A percentile compares a stretch with the other conserved stretches of the same genome.
Conservation (phyloP, 2,888 invertebrate species). For the Blastobasis lacticolella region DNA sequence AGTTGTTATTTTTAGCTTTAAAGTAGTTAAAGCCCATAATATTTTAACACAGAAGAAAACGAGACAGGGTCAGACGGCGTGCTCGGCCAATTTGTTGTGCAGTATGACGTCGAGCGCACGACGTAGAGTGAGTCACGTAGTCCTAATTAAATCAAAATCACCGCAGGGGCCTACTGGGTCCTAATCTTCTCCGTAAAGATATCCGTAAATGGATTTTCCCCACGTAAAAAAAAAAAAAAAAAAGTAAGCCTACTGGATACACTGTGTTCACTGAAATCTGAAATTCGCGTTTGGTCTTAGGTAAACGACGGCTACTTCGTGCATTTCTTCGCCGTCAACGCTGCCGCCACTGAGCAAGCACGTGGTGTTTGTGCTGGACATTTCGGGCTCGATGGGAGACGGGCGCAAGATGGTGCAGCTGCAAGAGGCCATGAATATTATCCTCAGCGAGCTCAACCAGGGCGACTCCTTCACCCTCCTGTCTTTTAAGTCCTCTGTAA, state of each 20-base stretch:
- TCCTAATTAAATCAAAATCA: too few species aligned
- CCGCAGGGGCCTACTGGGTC: too few species aligned
- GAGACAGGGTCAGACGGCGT: too few species aligned
- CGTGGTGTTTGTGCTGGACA: slow-evolving; percentile 83
- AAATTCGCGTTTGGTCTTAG: too few species aligned
- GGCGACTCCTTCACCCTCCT: slow-evolving; percentile 81
- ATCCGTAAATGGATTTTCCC: too few species aligned
- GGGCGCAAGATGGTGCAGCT: slow-evolving; percentile 79
- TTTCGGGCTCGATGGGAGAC: slow-evolving; percentile 81
- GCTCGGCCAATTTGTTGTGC: slow-evolving; percentile 78
- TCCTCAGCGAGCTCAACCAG: slow-evolving; percentile 75
- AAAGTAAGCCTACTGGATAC: too few species aligned
- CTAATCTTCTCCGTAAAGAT: too few species aligned
- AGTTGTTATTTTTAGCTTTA: slow-evolving; percentile 1
- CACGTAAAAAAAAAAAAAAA: too few species aligned
- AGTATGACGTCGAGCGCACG: slow-evolving; percentile 78
- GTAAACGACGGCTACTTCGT: slow-evolving; percentile 80
- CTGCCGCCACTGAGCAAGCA: slow-evolving; percentile 76
- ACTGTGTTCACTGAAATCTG: too few species aligned
- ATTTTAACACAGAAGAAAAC: too few species aligned
- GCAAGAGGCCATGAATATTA: slow-evolving; percentile 78
- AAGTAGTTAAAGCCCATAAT: too few species aligned
- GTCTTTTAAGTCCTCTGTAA: slow-evolving; percentile 75
- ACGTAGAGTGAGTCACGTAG: slow-evolving; percentile 56
- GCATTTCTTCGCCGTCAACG: slow-evolving; percentile 79